Percentiles rank a stretch among this genome's conserved stretches.
phyloP scores from a whole-genome alignment of 2,888 invertebrate genomes.

The Eremobia ochroleuca region DNA sequence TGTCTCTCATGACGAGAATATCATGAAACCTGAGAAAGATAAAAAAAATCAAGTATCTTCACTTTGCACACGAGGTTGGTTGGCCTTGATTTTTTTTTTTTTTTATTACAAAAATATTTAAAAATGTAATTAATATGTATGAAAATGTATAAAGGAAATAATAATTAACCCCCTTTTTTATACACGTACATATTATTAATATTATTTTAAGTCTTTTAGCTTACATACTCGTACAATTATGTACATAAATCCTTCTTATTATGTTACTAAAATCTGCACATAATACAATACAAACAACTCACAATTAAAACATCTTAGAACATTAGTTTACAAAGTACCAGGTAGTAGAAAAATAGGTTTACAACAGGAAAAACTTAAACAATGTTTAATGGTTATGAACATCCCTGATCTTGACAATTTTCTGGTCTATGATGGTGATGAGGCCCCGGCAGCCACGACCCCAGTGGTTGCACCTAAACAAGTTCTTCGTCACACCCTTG shows the following conservation, averaged over 20 bases:
- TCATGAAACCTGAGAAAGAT: too few relatives aligned
- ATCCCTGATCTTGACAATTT: conserved; percentile 40
- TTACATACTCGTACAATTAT: too few relatives aligned
- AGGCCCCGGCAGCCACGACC: conserved; percentile 67
- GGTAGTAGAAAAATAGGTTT: background rate
- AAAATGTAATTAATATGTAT: background rate
- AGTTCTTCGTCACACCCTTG: conserved; percentile 43
- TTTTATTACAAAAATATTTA: too few relatives aligned
- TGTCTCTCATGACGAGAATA: background rate
- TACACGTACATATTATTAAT: too few relatives aligned
- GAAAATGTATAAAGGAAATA: background rate
- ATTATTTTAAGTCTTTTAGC: too few relatives aligned
- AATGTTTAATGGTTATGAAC: conserved; percentile 51
- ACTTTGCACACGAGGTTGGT: too few relatives aligned
- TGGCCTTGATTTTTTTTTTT: too few relatives aligned
- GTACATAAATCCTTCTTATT: too few relatives aligned
- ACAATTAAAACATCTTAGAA: background rate
- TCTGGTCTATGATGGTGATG: conserved; percentile 61
- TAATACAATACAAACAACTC: too few relatives aligned
- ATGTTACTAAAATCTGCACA: too few relatives aligned
- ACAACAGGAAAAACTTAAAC: background rate
- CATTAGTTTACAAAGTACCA: background rate
- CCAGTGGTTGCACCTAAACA: conserved; percentile 71
- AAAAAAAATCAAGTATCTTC: too few relatives aligned
- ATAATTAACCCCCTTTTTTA: too few relatives aligned